A percentile compares a stretch with the other conserved stretches of the same genome.
Evolutionary conservation across 2,888 invertebrate genomes (phyloP).

Genomic region (Stomorhina lunata): DNA sequence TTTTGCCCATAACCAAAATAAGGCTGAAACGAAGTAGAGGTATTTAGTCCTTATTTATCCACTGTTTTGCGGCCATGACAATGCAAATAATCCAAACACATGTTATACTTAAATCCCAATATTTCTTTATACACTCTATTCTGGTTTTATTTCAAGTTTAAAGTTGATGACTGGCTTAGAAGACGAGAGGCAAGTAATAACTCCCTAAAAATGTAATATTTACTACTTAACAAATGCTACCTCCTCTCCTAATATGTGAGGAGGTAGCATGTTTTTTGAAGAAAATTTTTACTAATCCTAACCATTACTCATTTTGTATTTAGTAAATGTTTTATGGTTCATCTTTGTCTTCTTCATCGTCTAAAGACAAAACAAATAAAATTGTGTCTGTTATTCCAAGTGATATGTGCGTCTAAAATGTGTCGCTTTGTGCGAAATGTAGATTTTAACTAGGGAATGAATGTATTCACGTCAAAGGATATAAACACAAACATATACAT

Average conservation of each 20-base stretch:
- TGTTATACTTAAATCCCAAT: neutral
- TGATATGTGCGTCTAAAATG: conserved; percentile 14
- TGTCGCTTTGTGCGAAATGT: conserved; percentile 29
- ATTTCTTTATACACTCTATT: conserved; percentile 15
- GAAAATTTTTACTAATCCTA: conserved; percentile 33
- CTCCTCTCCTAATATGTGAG: neutral
- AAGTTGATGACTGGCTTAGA: neutral
- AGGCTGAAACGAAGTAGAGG: no score
- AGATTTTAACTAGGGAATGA: conserved; percentile 16
- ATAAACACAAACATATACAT: neutral
- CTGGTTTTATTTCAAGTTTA: conserved; percentile 1
- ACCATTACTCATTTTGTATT: conserved; percentile 57
- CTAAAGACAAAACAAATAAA: conserved; percentile 3
- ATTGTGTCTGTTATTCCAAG: conserved; percentile 23
- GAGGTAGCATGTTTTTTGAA: neutral
- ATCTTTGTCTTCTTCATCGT: neutral
- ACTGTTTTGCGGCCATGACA: neutral
- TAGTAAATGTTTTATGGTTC: conserved; percentile 37
- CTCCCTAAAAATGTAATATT: neutral
- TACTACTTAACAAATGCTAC: neutral
- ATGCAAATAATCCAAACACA: conserved; percentile 1
- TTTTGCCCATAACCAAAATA: no score
- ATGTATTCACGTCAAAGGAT: neutral
- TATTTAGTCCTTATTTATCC: no score
- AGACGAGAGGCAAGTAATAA: neutral